Percentiles rank a stretch among this genome's conserved stretches.
Evolutionary conservation across 2,888 invertebrate genomes (phyloP).

Genomic region (Eristalis arbustorum): DNA sequence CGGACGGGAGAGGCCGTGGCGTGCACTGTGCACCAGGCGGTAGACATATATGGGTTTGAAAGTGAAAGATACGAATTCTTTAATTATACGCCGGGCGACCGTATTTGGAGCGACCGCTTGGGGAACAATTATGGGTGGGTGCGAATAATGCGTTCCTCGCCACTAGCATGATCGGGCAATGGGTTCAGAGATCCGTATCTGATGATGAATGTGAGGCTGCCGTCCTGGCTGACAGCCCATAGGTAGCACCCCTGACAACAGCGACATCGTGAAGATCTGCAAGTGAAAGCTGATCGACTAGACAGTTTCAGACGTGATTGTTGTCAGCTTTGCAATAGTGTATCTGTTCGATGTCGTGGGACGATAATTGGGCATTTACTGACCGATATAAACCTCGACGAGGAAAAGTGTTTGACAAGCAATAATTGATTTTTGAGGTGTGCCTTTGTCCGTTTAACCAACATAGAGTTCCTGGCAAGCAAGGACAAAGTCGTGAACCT

Average conservation of each 20-base stretch:
- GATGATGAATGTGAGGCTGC: not conserved
- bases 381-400: no score
- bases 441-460: no score
- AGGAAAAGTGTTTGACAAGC: no score
- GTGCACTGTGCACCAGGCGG: not conserved
- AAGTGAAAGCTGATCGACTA: no score
- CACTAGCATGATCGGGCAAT: slow-evolving; percentile 3
- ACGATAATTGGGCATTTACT: no score
- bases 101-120: slow-evolving; percentile 15
- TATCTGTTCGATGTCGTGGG: no score
- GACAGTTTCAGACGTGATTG: not conserved
- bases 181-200: not conserved
- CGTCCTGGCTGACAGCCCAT: not conserved
- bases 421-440: no score
- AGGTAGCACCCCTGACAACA: not conserved
- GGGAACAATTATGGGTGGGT: slow-evolving; percentile 32
- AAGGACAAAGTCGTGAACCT: no score
- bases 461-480: no score
- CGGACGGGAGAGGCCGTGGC: not conserved
- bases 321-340: not conserved
- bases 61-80: slow-evolving; percentile 22
- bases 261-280: no score
- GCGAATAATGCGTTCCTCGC: slow-evolving; percentile 40
- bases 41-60: slow-evolving; percentile 9
- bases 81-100: slow-evolving; percentile 20